Conservation (phyloP, 2,113 vertebrate species). For the Sterna hirundo region DNA sequence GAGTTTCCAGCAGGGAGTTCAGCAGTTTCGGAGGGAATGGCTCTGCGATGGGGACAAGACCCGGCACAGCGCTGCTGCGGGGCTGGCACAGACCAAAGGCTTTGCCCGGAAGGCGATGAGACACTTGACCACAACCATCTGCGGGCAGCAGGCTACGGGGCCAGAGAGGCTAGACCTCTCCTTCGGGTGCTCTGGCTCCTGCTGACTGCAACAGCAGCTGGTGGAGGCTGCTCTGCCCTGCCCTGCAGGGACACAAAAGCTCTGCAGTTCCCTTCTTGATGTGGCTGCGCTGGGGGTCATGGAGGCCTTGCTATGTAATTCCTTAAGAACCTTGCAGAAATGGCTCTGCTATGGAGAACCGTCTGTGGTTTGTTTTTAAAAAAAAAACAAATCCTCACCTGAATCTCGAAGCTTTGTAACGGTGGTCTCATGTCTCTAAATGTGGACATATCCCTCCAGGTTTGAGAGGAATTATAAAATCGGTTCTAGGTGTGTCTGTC, state of each 20-base stretch:
- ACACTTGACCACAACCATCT: background rate
- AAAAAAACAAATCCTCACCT: background rate
- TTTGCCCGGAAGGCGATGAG: background rate
- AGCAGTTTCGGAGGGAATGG: background rate
- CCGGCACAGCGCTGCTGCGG: background rate
- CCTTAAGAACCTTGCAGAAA: background rate
- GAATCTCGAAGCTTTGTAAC: background rate
- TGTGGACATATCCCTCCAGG: background rate
- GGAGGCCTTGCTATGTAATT: background rate
- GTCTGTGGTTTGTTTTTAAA: background rate
- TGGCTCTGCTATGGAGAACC: background rate
- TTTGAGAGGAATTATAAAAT: background rate
- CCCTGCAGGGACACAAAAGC: background rate
- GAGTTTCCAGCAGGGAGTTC: background rate
- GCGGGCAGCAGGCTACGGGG: background rate
- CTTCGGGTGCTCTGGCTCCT: background rate
- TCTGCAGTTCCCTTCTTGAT: background rate
- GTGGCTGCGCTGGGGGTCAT: rapidly evolving
- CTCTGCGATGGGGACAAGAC: background rate
- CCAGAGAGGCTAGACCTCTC: background rate
- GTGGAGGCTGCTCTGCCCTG: background rate
- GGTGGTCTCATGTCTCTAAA: background rate
- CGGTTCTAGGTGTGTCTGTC: background rate
- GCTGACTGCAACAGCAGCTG: background rate
- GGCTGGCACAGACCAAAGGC: background rate